Conservation (phyloP, 2,113 vertebrate species). For the Corythornis madagascariensis region DNA sequence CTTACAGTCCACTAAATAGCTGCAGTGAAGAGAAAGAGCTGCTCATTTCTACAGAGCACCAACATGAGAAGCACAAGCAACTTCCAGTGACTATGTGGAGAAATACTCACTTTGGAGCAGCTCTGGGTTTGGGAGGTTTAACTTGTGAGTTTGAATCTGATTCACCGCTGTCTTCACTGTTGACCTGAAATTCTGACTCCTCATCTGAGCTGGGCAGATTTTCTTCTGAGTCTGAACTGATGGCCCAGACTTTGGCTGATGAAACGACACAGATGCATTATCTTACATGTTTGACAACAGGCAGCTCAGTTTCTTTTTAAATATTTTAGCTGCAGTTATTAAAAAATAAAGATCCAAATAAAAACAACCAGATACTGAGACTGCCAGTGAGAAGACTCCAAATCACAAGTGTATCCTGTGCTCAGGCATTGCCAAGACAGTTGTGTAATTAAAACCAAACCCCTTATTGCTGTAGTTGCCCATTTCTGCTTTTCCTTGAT, state of each 20-base stretch:
- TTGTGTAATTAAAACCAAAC: background rate
- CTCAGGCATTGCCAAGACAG: background rate
- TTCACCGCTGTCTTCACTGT: constrained; percentile 5
- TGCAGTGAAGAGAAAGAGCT: background rate
- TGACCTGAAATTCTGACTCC: background rate
- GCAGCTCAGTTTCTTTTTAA: background rate
- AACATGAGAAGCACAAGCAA: background rate
- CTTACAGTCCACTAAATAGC: background rate
- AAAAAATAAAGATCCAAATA: background rate
- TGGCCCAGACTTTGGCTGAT: constrained; percentile 70
- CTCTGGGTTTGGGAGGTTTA: constrained; percentile 52
- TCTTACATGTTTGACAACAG: background rate
- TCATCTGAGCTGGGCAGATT: constrained; percentile 53
- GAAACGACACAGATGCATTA: constrained; percentile 6
- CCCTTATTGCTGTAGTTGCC: background rate
- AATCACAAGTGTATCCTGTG: background rate
- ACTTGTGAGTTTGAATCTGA: background rate
- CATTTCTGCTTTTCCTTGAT: background rate
- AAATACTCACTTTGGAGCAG: constrained; percentile 68
- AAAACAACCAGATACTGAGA: background rate
- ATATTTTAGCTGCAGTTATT: constrained; percentile 1
- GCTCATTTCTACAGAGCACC: background rate
- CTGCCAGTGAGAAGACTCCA: background rate
- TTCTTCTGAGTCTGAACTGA: constrained; percentile 62
- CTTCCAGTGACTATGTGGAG: background rate